phyloP scores from a whole-genome alignment of 1,140 invertebrate genomes.

The Scaptomyza pallida region DNA sequence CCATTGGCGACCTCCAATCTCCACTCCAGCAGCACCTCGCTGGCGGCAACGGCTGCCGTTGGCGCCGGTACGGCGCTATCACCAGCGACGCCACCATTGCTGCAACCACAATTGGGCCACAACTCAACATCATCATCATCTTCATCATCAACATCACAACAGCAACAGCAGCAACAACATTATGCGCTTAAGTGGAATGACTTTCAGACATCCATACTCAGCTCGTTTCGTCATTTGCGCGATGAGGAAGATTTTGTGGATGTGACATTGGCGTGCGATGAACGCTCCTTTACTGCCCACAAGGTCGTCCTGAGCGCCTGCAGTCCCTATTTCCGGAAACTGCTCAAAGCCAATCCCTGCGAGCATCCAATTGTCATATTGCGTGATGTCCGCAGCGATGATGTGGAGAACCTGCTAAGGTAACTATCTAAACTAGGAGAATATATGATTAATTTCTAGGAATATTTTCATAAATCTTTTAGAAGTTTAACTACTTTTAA shows the following conservation, averaged over 20 bases:
- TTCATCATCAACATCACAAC: not conserved
- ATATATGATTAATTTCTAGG: no score
- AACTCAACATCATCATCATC: conserved; percentile 3
- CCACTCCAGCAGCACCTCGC: conserved; percentile 13
- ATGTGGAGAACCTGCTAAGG: conserved; percentile 95
- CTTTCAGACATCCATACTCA: conserved; percentile 94
- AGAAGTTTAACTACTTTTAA: no score
- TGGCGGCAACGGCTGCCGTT: conserved; percentile 57
- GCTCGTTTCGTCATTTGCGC: conserved; percentile 92
- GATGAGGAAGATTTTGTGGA: conserved; percentile 95
- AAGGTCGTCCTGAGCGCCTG: conserved; percentile 96
- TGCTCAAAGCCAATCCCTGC: conserved; percentile 96
- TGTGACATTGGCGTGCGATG: conserved; percentile 96
- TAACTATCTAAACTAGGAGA: conserved; percentile 69
- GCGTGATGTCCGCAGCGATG: conserved; percentile 93
- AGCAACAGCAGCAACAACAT: conserved; percentile 86
- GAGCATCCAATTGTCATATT: conserved; percentile 97
- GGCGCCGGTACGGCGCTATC: conserved; percentile 63
- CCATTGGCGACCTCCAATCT: conserved; percentile 71
- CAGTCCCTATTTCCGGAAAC: conserved; percentile 94
- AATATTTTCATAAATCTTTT: no score
- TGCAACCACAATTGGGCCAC: conserved; percentile 35
- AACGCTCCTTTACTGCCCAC: conserved; percentile 94
- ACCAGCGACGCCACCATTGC: conserved; percentile 61
- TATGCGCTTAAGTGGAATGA: conserved; percentile 97